A percentile compares a stretch with the other conserved stretches of the same genome.
Evolutionary conservation across 2,888 invertebrate species (phyloP).

Genomic region (Clanis bilineata): DNA sequence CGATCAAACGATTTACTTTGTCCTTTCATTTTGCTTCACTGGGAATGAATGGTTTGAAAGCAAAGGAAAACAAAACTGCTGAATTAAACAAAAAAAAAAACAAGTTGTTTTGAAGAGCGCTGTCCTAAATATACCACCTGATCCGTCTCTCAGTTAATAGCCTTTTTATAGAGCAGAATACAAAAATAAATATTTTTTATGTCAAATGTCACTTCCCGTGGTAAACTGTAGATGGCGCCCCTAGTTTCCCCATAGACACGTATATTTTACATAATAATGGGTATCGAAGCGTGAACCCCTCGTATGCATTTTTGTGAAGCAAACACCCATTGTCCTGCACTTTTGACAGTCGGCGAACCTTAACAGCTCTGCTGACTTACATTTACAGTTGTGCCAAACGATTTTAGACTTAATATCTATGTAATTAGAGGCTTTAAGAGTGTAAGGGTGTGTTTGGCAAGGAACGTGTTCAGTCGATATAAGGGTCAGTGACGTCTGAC

Average conservation of each 20-base stretch:
- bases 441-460: background rate
- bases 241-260: background rate
- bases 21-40: too few species aligned
- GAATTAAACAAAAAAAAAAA: too few species aligned
- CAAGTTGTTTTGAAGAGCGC: too few species aligned
- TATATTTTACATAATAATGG: conserved; percentile 47
- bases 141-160: too few species aligned
- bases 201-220: background rate
- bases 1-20: too few species aligned
- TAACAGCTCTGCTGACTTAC: conserved; percentile 35
- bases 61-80: too few species aligned
- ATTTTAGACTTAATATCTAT: conserved; percentile 27
- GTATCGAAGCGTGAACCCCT: conserved; percentile 50
- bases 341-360: conserved; percentile 57
- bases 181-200: too few species aligned
- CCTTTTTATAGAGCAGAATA: too few species aligned
- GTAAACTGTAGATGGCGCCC: background rate
- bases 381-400: conserved; percentile 14
- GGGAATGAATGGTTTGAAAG: too few species aligned
- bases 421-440: background rate
- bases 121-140: too few species aligned
- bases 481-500: conserved; percentile 42
- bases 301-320: conserved; percentile 45
- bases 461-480: conserved; percentile 9
- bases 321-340: conserved; percentile 53